These are phyloP conservation scores for Spongilla lacustris DNA, from an alignment of 37 sponge, comb jelly and placozoan species.

Conservation along the genomic window DNA sequence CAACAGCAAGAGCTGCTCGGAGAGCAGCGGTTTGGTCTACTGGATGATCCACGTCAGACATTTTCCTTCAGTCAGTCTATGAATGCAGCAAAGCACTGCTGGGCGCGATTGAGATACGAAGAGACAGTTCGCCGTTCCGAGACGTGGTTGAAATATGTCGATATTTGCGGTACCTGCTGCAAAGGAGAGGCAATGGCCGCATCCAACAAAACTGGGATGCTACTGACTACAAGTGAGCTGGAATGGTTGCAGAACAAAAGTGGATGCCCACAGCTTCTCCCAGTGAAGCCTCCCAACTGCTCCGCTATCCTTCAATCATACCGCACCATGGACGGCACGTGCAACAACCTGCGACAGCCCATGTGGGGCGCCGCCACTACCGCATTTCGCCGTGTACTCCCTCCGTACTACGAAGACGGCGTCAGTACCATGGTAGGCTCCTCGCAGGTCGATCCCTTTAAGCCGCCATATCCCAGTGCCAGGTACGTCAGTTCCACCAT, in stretches of 20 bases:
- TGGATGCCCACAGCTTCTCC: slow-evolving; percentile 10
- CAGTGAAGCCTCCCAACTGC: background rate
- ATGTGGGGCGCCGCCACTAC: slow-evolving; percentile 69
- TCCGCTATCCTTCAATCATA: background rate
- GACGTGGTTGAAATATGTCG: background rate
- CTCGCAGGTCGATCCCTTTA: slow-evolving; percentile 64
- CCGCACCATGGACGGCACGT: slow-evolving; percentile 87
- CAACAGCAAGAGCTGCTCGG: background rate
- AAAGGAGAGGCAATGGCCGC: background rate
- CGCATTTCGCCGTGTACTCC: slow-evolving; percentile 71
- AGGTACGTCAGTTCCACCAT: slow-evolving; percentile 59
- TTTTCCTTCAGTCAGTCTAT: background rate
- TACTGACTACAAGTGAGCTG: background rate
- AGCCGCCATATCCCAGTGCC: slow-evolving; percentile 78
- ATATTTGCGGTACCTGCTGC: background rate
- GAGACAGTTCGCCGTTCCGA: slow-evolving; percentile 19
- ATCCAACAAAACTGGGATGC: background rate
- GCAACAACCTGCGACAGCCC: slow-evolving; percentile 86
- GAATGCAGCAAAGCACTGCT: background rate
- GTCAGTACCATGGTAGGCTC: slow-evolving; percentile 57
- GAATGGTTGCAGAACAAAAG: background rate
- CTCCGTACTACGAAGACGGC: slow-evolving; percentile 83
- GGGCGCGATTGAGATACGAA: slow-evolving; percentile 7
- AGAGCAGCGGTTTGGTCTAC: background rate
- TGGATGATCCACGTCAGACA: background rate